Base-by-base conservation (phyloP, 2,113 vertebrate species). In the Mobula hypostoma region DNA sequence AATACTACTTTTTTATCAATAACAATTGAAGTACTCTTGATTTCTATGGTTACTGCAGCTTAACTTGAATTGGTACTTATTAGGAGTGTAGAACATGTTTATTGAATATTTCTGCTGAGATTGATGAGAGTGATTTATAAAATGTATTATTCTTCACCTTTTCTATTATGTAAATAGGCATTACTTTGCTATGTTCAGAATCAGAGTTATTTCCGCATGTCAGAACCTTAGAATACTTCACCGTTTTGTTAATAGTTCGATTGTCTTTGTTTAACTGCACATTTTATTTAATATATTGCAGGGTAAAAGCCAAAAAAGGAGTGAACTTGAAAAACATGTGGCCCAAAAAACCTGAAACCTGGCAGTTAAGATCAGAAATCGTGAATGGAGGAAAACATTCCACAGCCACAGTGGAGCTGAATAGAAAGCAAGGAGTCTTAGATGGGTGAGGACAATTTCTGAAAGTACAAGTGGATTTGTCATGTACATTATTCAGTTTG, bases 291-390 rank as follows among this genome's bases (percentile, higher is more conserved):
- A 93, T 94, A 36, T n/a, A 94, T 94, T 95, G 0, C 96, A 99
- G 99, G 96, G 98, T 99, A 95, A 99, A 99, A 95, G 99, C 98
- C 36, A 99, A 99, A 97, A 99, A 99, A 87, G 99, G 99, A 0
- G 98, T 99, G 95, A 99, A 99, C 95, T 97, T 99, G 95, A 97
- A 98, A 6, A 98, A 97, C 95, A 99, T 98, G 94, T 97, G 96
- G 95, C 98, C 98, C 0, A 97, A 97, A 96, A 98, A 96, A 7
- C 95, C 96, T 94, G 98, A 98, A 95, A 70, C 76, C 11, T 99
- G 99, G 99, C 97, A 97, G 4, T 98, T 99, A 95, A 98, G 97
- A 94, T 98, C 97, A 0, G 98, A 99, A 96, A 96, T 98, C 91
- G 97, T 98, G 95, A 98, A 98, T 0, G 99, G 98, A 0, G 98